Conservation (phyloP, 2,113 vertebrate species). For the Rafetus swinhoei region DNA sequence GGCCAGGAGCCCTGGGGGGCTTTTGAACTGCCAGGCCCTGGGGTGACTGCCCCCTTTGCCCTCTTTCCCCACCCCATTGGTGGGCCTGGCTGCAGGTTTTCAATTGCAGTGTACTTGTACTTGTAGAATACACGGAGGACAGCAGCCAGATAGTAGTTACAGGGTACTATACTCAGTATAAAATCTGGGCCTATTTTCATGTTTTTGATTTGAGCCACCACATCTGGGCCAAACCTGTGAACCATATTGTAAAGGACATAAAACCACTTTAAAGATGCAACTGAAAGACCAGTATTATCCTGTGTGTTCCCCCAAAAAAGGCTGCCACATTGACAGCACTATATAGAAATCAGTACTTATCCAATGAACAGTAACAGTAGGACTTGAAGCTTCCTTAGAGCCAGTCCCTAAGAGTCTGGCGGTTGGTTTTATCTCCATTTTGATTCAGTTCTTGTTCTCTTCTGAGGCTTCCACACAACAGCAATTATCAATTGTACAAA, state of each 20-base stretch:
- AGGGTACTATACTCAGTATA: background rate
- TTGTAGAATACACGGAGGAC: background rate
- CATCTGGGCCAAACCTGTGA: background rate
- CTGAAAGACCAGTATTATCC: fast-evolving
- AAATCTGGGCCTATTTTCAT: background rate
- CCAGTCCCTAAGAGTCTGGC: fast-evolving
- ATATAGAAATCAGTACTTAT: background rate
- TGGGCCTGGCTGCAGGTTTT: background rate
- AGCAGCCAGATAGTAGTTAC: background rate
- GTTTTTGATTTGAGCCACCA: background rate
- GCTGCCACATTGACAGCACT: background rate
- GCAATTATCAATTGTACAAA: fast-evolving
- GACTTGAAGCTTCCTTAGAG: background rate
- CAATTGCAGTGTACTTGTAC: background rate
- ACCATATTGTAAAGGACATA: background rate
- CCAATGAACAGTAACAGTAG: fast-evolving
- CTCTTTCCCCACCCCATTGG: too few relatives aligned
- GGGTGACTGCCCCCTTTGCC: too few relatives aligned
- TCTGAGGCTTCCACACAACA: fast-evolving
- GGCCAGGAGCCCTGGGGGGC: too few relatives aligned
- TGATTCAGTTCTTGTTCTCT: background rate
- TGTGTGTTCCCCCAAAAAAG: background rate
- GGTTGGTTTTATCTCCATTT: background rate
- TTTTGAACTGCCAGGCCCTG: too few relatives aligned
- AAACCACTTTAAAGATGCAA: background rate